Evolutionary conservation across 2,888 invertebrate genomes (phyloP).

Genomic region (Rambutsinella grinnellia): DNA sequence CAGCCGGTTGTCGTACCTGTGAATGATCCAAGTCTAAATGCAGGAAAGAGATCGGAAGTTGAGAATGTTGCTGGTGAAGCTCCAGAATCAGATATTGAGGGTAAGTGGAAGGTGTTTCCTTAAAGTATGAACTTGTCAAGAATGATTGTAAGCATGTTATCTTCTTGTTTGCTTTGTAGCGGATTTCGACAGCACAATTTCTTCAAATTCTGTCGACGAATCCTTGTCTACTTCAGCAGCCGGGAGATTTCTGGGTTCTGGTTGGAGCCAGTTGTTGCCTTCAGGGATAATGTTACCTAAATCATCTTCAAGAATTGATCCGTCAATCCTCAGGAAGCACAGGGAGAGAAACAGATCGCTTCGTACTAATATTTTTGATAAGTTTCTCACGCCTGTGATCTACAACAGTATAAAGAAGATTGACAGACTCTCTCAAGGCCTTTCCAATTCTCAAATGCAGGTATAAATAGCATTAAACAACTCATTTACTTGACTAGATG

Average conservation of each 20-base stretch:
- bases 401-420: constrained; percentile 54
- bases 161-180: constrained; percentile 8
- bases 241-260: constrained; percentile 24
- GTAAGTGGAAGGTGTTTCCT: constrained; percentile 12
- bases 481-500: neutral
- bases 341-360: constrained; percentile 59
- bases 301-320: constrained; percentile 37
- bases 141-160: neutral
- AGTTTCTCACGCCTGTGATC: constrained; percentile 61
- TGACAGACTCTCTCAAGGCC: constrained; percentile 60
- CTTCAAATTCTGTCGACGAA: constrained; percentile 50
- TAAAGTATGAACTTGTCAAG: neutral
- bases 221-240: constrained; percentile 26
- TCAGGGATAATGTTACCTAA: constrained; percentile 39
- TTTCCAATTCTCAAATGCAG: constrained; percentile 63
- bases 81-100: constrained; percentile 57
- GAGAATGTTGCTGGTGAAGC: constrained; percentile 53
- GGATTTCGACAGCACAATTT: constrained; percentile 38
- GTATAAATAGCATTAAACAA: constrained; percentile 35
- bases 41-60: constrained; percentile 10
- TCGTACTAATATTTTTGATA: constrained; percentile 59
- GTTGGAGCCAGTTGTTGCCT: constrained; percentile 30
- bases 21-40: constrained; percentile 29
- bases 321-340: constrained; percentile 54
- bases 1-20: constrained; percentile 24